These are phyloP conservation scores for Stenolophus ochropezus DNA, from an alignment of 2,888 invertebrate genomes.

Conservation along the genomic window DNA sequence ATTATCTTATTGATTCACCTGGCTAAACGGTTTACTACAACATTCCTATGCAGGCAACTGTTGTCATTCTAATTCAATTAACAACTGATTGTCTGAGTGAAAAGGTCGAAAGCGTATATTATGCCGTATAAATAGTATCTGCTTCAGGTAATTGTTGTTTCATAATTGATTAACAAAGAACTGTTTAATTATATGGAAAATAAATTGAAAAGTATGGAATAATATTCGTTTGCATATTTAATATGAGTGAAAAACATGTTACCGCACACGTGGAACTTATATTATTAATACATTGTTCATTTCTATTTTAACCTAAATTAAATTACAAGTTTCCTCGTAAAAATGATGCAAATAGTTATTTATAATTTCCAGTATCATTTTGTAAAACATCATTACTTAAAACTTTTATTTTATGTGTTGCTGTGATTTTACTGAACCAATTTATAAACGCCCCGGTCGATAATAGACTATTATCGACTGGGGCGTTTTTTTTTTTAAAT, in stretches of 20 bases:
- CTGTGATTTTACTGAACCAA: no score
- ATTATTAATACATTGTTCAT: not conserved
- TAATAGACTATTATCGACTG: no score
- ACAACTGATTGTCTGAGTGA: not conserved
- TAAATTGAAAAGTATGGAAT: not conserved
- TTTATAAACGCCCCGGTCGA: no score
- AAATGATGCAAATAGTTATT: no score
- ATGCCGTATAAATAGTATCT: not conserved
- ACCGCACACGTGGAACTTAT: not conserved
- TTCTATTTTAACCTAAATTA: not conserved
- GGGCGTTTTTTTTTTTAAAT: no score
- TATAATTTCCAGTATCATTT: no score
- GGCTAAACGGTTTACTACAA: slow-evolving; percentile 7
- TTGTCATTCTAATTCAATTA: not conserved
- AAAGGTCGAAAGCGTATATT: not conserved
- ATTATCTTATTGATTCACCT: not conserved
- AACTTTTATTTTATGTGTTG: no score
- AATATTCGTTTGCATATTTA: not conserved
- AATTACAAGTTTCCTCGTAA: no score
- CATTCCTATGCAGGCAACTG: not conserved
- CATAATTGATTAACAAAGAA: not conserved
- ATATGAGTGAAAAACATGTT: not conserved
- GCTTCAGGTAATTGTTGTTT: not conserved
- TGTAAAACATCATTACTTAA: no score
- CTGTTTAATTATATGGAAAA: not conserved